A percentile compares a stretch with the other conserved stretches of the same genome.
Conservation (phyloP, 2,113 vertebrate species). For the Acrocephalus arundinaceus region DNA sequence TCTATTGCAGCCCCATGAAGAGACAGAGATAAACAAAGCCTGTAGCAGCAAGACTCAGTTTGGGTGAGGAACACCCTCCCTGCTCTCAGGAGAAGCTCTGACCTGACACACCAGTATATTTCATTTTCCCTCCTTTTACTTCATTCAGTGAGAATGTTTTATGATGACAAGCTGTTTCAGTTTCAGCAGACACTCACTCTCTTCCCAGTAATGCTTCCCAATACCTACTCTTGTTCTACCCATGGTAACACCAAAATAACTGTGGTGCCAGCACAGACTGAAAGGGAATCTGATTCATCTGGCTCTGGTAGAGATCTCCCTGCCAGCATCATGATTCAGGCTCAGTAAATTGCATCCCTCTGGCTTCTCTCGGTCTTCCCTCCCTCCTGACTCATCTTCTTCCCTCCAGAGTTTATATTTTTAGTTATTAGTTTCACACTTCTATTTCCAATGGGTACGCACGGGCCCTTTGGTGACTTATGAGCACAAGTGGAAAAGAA, state of each 20-base stretch:
- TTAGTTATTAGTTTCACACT: constrained; percentile 37
- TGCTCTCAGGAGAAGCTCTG: background rate
- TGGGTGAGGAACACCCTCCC: background rate
- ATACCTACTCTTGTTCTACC: background rate
- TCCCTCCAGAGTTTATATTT: constrained; percentile 37
- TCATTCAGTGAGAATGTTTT: background rate
- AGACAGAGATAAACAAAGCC: background rate
- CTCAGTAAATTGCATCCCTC: background rate
- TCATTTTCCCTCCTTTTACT: background rate
- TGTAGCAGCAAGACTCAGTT: background rate
- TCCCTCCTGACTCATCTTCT: background rate
- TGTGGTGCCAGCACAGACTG: background rate
- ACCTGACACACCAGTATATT: background rate
- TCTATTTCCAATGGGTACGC: background rate
- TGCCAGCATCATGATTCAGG: background rate
- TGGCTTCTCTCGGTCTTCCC: background rate
- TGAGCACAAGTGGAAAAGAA: constrained; percentile 15
- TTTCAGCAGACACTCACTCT: background rate
- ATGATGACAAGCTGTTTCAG: background rate
- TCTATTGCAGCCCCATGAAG: background rate
- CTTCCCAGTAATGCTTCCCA: background rate
- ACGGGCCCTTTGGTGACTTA: background rate
- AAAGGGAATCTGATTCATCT: constrained; percentile 46
- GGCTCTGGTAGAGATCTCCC: background rate
- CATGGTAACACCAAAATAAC: constrained; percentile 37